These are phyloP conservation scores for Heliothis peltigera DNA, from an alignment of 2,888 invertebrate species.

Conservation along the genomic window DNA sequence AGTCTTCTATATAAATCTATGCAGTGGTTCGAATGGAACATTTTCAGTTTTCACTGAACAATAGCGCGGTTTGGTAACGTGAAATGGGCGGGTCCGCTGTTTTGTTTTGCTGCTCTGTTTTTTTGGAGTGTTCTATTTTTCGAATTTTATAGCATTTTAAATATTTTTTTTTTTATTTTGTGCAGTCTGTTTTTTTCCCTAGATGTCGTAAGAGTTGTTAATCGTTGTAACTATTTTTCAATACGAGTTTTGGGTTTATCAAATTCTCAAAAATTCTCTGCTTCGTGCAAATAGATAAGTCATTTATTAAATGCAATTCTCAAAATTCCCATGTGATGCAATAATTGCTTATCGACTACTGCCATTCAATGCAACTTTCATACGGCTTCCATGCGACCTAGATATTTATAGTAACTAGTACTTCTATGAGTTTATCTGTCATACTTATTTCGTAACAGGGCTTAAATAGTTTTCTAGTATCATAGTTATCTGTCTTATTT, in stretches of 20 bases:
- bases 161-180: background rate
- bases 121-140: background rate
- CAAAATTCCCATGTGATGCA: background rate
- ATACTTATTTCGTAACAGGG: background rate
- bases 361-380: background rate
- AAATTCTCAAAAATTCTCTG: no score
- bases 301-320: background rate
- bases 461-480: no score
- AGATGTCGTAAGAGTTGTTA: background rate
- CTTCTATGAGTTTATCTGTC: background rate
- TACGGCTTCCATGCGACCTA: conserved; percentile 3
- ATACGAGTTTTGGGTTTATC: no score
- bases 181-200: background rate
- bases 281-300: no score
- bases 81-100: background rate
- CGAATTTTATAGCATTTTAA: no score
- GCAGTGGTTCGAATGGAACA: background rate
- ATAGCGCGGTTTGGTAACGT: conserved; percentile 2
- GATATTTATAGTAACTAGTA: background rate
- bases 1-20: background rate
- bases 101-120: background rate
- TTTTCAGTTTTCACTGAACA: background rate
- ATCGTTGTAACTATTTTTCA: no score
- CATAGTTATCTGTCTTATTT: no score
- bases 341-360: background rate